Base-by-base conservation (phyloP, 2,113 vertebrate genomes). In the Solea senegalensis region DNA sequence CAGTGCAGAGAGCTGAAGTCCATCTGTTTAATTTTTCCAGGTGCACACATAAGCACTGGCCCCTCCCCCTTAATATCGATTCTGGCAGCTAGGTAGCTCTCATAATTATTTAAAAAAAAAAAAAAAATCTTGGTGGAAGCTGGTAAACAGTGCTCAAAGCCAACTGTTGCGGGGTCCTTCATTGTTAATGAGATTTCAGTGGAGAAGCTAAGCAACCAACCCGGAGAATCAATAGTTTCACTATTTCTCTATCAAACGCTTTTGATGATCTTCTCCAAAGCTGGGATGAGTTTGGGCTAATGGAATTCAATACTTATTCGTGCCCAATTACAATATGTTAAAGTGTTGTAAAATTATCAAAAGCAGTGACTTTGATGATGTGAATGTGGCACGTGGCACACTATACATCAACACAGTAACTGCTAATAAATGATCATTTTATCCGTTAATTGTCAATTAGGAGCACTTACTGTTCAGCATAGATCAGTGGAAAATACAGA, bases 191-290 rank as follows among this genome's bases (percentile, higher is more conserved):
- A 92, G 89, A 89, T 92, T 92, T 91, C 82, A 78, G 82, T 86
- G 70, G 72, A 84, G 74, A 88, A 82, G 87, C 85, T 88, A 83
- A 90, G 90, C 76, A 87, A 83, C 78, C 81, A 83, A 76, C 78
- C 63, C 65, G 0, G 48, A 57, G 54, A 83, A 92, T 93, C 92
- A 79, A 92, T 93, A 75, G 57, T 54, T 88, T 76, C 85, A 89
- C 86, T 74, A 67, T 72, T 76, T 85, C 76, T 76, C 87, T 85
- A 71, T 90, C 76, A 86, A 89, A 86, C 80, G 80, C 89, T 86
- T 92, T 91, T 93, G 88, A 92, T 92, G 90, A 92, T 91, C 86
- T 88, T 85, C 76, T 89, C 83, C 78, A 57, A 92, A 80, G 78
- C 89, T 57, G 80, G 87, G 82, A 88, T 93, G 84, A 91, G 90